Conservation (phyloP, 2,113 vertebrate species). For the Anseranas semipalmata region DNA sequence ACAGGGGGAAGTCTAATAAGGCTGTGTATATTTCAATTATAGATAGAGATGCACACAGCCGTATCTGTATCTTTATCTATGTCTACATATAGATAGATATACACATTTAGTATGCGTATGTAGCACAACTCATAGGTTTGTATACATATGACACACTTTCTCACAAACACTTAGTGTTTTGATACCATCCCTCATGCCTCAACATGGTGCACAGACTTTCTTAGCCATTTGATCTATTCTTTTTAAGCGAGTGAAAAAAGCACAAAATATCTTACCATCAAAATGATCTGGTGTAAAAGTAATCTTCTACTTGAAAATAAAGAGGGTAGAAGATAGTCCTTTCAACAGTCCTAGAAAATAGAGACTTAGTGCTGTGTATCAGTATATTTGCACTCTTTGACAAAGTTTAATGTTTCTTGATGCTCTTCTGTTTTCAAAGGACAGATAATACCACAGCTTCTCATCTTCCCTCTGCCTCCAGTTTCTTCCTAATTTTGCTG, state of each 20-base stretch:
- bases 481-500: background rate
- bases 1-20: background rate
- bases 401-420: background rate
- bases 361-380: background rate
- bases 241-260: fast-evolving
- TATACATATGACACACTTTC: background rate
- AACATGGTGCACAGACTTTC: background rate
- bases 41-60: background rate
- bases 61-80: background rate
- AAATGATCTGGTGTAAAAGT: background rate
- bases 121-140: background rate
- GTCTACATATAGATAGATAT: background rate
- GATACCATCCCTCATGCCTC: background rate
- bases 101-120: background rate
- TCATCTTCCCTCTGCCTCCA: fast-evolving
- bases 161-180: background rate
- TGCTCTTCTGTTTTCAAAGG: background rate
- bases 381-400: background rate
- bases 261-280: background rate
- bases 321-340: fast-evolving
- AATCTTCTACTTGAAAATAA: background rate
- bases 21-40: background rate
- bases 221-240: background rate
- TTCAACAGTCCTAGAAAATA: background rate
- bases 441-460: background rate